These are phyloP conservation scores for Bombus picipes DNA, from an alignment of 1,140 invertebrate genomes.

Conservation along the genomic window DNA sequence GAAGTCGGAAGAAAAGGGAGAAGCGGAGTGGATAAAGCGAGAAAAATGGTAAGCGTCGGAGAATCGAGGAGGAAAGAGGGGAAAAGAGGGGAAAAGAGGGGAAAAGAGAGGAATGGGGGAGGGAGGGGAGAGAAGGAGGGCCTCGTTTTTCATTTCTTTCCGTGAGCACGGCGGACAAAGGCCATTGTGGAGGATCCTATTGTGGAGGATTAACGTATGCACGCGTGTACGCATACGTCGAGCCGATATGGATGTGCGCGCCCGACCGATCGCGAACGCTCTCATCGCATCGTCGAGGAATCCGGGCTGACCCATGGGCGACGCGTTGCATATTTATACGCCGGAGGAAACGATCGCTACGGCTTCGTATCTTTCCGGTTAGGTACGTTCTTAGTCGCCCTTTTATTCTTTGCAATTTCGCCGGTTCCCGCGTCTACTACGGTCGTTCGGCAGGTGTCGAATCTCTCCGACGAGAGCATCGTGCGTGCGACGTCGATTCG, in stretches of 20 bases:
- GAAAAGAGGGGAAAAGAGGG: slow-evolving; percentile 17
- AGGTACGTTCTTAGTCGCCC: neutral
- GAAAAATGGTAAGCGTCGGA: neutral
- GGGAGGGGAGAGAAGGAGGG: slow-evolving; percentile 31
- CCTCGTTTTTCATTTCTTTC: slow-evolving; percentile 72
- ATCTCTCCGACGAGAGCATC: no score
- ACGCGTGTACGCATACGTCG: slow-evolving; percentile 40
- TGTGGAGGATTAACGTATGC: slow-evolving; percentile 72
- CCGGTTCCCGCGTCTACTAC: no score
- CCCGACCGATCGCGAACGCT: neutral
- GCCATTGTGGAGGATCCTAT: slow-evolving; percentile 72
- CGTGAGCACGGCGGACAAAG: slow-evolving; percentile 68
- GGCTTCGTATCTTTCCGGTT: neutral
- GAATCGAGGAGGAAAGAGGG: neutral
- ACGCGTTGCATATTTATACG: slow-evolving; percentile 69
- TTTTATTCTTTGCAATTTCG: neutral
- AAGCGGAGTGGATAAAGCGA: neutral
- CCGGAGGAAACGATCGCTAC: slow-evolving; percentile 63
- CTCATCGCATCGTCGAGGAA: slow-evolving; percentile 51
- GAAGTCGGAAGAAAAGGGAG: slow-evolving; percentile 4
- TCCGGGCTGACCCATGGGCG: slow-evolving; percentile 67
- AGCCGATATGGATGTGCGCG: slow-evolving; percentile 18
- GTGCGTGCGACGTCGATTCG: no score
- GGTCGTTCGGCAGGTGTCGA: no score
- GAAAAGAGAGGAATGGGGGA: neutral